Evolutionary conservation across 2,797 vertebrate species (phyloP), one percentile per base, ranked within the genome.

Genomic region (Acipenser oxyrinchus): DNA sequence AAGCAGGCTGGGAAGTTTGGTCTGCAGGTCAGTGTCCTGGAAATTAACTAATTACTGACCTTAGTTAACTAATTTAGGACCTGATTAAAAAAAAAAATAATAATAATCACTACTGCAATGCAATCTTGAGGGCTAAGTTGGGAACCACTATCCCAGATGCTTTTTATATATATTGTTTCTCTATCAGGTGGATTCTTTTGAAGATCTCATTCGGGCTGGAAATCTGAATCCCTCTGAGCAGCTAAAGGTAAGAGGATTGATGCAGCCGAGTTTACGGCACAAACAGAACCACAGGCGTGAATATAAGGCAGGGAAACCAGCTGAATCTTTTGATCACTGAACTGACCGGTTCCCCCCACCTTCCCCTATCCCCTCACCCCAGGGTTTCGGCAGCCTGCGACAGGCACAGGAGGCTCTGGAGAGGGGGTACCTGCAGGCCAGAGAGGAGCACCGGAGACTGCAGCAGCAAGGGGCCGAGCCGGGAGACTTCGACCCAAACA

Each of bases 121-220:
- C 23, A 37, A 37, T 37, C 23, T 37, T 37, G 23, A 23, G 23
- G 23, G 23, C 23, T 23, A 23, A 23, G 23, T 3, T 23, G 23
- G 23, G 23, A 23, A 23, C 23, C 23, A 1, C 23, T 37, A 4
- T 15, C 49, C 11, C 49, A 12, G 3, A 6, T 10, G 37, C 23
- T 37, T 65, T 53, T 6, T 6, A n/a, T 52, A 48, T 52, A 48
- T 67, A 66, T 50, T 58, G 60, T 52, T 10, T 6, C 4, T 48
- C 0, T 1, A 61, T 62, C 78, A 98, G 96, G 85, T 96, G 70
- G 84, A 92, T 51, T 79, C 74, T 9, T 93, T 94, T 65, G 79
- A 90, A 52, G 79, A 83, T 18, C 81, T 92, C 66, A 12, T 90
- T 0, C 79, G 58, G 48, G 75, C 53, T 0, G 77, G 83, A 57